Evolutionary conservation across 2,113 vertebrate species (phyloP).

Genomic region (Notothenia coriiceps): DNA sequence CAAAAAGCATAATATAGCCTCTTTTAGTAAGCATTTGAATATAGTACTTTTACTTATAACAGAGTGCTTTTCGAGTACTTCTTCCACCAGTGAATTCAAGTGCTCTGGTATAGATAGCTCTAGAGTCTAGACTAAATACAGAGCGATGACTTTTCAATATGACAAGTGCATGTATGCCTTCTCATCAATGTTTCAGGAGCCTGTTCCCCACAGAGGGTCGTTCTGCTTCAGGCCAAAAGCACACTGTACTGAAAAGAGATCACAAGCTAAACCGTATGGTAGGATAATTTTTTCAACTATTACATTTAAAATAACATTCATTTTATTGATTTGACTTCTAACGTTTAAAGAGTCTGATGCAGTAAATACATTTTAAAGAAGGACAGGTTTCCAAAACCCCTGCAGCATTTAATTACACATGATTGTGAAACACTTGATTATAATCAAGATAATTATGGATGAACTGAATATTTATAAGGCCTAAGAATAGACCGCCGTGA

Average conservation of each 20-base stretch:
- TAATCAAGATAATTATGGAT: conserved; percentile 73
- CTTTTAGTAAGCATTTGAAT: no score
- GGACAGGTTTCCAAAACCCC: conserved; percentile 29
- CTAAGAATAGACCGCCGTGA: conserved; percentile 38
- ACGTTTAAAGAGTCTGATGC: conserved; percentile 7
- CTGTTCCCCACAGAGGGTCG: conserved; percentile 44
- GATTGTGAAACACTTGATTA: conserved; percentile 71
- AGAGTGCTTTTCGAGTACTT: no score
- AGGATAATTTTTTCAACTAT: not conserved
- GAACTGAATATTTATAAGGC: conserved; percentile 68
- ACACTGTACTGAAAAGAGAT: not conserved
- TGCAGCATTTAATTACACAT: conserved; percentile 67
- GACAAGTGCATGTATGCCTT: conserved; percentile 15
- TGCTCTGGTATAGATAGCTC: no score
- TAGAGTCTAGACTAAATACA: not conserved
- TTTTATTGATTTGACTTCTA: not conserved
- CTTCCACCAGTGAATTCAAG: no score
- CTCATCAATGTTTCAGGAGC: conserved; percentile 70
- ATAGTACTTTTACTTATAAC: no score
- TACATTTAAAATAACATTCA: not conserved
- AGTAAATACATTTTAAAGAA: conserved; percentile 22
- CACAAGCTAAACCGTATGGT: not conserved
- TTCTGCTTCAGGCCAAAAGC: conserved; percentile 20
- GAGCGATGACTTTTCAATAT: conserved; percentile 39
- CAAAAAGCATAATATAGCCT: not conserved